Base-by-base conservation (phyloP, 2,113 vertebrate species). In the Elephantulus edwardii region DNA sequence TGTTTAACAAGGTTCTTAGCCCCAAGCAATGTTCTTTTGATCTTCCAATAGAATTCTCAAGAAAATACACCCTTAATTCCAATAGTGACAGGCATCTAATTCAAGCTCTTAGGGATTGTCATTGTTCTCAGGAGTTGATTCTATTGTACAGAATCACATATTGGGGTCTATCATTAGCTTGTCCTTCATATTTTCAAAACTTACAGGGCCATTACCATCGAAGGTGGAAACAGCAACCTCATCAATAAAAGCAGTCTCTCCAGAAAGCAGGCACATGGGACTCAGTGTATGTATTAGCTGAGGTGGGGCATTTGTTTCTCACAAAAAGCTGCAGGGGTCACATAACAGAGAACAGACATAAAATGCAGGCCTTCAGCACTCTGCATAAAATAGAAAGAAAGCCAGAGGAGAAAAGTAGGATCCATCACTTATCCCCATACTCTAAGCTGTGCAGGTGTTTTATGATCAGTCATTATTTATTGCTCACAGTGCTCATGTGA, bases 171-270 rank as follows among this genome's bases (percentile, higher is more conserved):
- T 97, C 96, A 97, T 96, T 95, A 95, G 88, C 83, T 97, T 97
- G 95, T 93, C 88, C 88, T 84, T 93, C 93, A 97, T 92, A 66
- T 93, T 93, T 89, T 97, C 88, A 94, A 62, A 83, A 95, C 86
- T 82, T 94, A 85, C 95, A 96, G 98, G 96, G 95, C 97, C 96
- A 97, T 96, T 96, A 93, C 86, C 86, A 95, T 83, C 92, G 76
- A 96, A 97, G 83, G 92, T 89, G 70, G 95, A 97, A 95, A 96
- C 89, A 96, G 94, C 64, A 48, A 95, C 96, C 89, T 95, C 94
- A 82, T 93, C 93, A 93, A 75, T 93, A 95, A 95, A 94, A 93
- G 88, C 86, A 48, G 75, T 92, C 94, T 95, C 72, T 88, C 88
- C 19, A n/a, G 95, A 97, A 90, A 88, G 78, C 74, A 77, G 76